Percentiles rank a stretch among this genome's conserved stretches.
Conservation (phyloP, 2,797 vertebrate genomes). For the Merluccius polli region DNA sequence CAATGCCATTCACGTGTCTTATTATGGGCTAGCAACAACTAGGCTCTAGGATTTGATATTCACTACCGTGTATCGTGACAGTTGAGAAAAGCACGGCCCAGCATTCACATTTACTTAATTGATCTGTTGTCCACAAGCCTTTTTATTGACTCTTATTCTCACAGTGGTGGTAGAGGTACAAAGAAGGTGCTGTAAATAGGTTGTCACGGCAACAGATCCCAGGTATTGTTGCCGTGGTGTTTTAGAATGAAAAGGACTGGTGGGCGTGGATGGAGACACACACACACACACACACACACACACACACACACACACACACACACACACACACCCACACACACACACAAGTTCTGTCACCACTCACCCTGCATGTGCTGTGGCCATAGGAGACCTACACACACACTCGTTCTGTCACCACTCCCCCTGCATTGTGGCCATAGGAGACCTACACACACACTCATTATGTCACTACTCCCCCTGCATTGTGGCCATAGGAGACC, state of each 20-base stretch:
- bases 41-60: background rate
- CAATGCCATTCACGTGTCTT: background rate
- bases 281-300: too few relatives aligned
- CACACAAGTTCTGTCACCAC: too few relatives aligned
- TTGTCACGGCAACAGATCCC: conserved; percentile 74
- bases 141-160: conserved; percentile 23
- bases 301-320: too few relatives aligned
- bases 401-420: too few relatives aligned
- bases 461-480: too few relatives aligned
- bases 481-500: too few relatives aligned
- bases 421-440: too few relatives aligned
- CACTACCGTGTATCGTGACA: background rate
- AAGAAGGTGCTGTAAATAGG: conserved; percentile 68
- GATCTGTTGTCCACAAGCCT: conserved; percentile 14
- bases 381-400: too few relatives aligned
- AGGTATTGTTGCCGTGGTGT: conserved; percentile 58
- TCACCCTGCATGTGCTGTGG: too few relatives aligned
- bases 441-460: too few relatives aligned
- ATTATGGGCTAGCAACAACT: background rate
- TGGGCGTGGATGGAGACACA: conserved; percentile 16
- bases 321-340: background rate
- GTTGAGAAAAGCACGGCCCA: background rate
- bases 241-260: conserved; percentile 50
- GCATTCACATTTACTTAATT: conserved; percentile 24
- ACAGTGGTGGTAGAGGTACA: conserved; percentile 32